Evolutionary conservation across 2,113 vertebrate species (phyloP), one percentile per base, ranked within the genome.

Genomic region (Machaerirhynchus nigripectus): DNA sequence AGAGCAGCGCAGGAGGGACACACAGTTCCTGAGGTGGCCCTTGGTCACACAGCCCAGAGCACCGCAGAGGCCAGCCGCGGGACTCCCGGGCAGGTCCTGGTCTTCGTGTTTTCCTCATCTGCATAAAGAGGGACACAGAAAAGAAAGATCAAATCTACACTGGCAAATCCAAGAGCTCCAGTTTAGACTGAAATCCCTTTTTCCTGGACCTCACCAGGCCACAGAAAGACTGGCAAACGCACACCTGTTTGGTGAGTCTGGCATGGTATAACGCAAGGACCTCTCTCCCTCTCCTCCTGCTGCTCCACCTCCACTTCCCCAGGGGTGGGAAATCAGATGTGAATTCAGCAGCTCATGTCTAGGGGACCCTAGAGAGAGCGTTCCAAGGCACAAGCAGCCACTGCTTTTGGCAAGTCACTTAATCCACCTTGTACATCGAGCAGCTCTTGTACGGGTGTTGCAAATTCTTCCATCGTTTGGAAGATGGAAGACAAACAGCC

Each of bases 41-140:
- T 18, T 73, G 92, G 59, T 79, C 79, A 50, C 23, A 11, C 22
- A 61, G 40, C 23, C 30, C 56, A 16, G 30, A 28, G 84, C 67
- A 71, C 44, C 24, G 31, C 89, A 73, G n/a, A 88, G 39, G 18
- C 70, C 56, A 33, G 69, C 8, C 4, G 73, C 27, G 28, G 52
- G 77, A 31, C n/a, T 87, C 67, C 69, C 3, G 0, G 92, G 65
- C 69, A 84, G 39, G 22, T 95, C 91, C 49, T 92, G 73, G 13
- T 68, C 92, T 95, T 95, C 57, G n/a, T 42, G 83, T 79, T 90
- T 55, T 81, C 79, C 84, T 92, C 94, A 94, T 57, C 98, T 98
- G 96, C 70, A 77, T 65, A 65, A 91, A 81, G 75, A 94, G 71
- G 35, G 74, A 95, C 57, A 95, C 44, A 94, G 35, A 79, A 71